Percentiles rank a stretch among this genome's conserved stretches.
phyloP scores from a whole-genome alignment of 2,113 vertebrate genomes.

The Fregetta grallaria region DNA sequence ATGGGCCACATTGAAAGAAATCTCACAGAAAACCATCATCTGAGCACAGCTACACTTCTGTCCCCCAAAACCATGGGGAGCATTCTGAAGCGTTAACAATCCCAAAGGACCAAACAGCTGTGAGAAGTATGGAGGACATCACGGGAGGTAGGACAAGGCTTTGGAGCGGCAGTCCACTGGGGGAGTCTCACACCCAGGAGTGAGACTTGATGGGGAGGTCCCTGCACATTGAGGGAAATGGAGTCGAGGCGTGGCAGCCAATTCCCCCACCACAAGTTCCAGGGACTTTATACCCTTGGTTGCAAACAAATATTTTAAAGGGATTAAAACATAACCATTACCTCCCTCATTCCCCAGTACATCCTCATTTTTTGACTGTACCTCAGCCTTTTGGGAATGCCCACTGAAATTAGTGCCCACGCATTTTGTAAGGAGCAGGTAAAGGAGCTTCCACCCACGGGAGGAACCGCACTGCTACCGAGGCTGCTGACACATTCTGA shows the following conservation, averaged over 20 bases:
- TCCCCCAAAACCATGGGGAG: background rate
- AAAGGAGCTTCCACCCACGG: background rate
- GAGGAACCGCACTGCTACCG: accelerated
- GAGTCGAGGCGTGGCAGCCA: background rate
- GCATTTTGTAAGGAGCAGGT: background rate
- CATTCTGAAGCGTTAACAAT: background rate
- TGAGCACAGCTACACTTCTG: background rate
- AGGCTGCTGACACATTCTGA: background rate
- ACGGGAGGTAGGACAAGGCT: background rate
- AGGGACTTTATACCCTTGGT: no score
- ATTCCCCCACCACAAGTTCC: background rate
- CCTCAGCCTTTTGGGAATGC: background rate
- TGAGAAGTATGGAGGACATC: background rate
- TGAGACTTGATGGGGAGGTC: background rate
- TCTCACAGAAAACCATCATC: background rate
- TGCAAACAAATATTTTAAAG: background rate
- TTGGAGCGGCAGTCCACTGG: background rate
- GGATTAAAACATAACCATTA: background rate
- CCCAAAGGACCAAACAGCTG: background rate
- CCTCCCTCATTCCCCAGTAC: background rate
- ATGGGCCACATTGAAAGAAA: background rate
- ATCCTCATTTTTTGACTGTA: background rate
- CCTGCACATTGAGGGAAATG: accelerated
- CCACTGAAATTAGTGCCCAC: background rate
- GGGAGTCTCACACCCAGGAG: background rate